phyloP scores from a whole-genome alignment of 1,140 invertebrate genomes.

The Microplitis mediator region DNA sequence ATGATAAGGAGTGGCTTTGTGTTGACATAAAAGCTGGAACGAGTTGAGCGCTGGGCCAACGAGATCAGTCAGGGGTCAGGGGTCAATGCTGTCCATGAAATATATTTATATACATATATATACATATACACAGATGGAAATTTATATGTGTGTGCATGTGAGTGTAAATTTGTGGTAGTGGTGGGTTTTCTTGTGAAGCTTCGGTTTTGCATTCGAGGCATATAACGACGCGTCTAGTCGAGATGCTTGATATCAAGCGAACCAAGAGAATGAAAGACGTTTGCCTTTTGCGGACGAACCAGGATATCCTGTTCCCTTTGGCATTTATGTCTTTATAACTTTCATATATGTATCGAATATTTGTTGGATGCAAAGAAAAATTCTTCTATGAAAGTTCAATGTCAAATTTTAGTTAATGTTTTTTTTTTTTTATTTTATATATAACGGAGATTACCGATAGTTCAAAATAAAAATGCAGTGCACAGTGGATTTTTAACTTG shows the following conservation, averaged over 20 bases:
- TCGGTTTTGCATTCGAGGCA: neutral
- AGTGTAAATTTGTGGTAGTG: neutral
- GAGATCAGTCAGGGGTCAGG: neutral
- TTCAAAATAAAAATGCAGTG: too few species aligned
- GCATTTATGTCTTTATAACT: slow-evolving; percentile 7
- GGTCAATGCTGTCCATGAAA: neutral
- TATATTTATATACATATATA: neutral
- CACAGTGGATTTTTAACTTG: too few species aligned
- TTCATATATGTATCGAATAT: neutral
- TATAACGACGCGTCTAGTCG: slow-evolving; percentile 2
- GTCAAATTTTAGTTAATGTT: too few species aligned
- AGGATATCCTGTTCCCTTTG: slow-evolving; percentile 9
- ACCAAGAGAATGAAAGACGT: neutral
- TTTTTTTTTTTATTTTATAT: too few species aligned
- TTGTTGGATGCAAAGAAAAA: neutral
- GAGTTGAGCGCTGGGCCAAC: neutral
- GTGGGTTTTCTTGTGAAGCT: neutral
- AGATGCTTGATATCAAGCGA: slow-evolving; percentile 8
- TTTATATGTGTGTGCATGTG: neutral
- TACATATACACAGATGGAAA: neutral
- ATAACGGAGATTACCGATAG: too few species aligned
- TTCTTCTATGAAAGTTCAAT: too few species aligned
- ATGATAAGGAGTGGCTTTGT: neutral
- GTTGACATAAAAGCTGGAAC: neutral
- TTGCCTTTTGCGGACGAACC: neutral